Percentiles rank a stretch among this genome's conserved stretches.
Evolutionary conservation across 2,113 vertebrate genomes (phyloP).

Genomic region (Seriola rivoliana): DNA sequence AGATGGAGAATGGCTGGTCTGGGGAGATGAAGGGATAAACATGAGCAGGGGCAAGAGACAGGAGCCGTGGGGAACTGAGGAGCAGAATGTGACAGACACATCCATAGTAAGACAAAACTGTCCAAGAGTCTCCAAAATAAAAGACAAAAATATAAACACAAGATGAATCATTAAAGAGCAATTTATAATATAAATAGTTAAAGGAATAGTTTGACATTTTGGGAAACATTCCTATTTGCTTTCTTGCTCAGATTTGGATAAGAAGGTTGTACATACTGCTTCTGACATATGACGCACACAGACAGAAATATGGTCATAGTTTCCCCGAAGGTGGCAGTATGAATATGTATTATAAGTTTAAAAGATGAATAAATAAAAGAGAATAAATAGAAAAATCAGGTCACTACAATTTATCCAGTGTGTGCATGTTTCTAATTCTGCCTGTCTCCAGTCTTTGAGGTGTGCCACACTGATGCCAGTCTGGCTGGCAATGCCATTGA

Average conservation of each 20-base stretch:
- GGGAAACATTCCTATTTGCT: neutral
- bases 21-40: too few species aligned
- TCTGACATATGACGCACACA: slow-evolving; percentile 19
- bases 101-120: neutral
- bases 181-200: neutral
- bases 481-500: slow-evolving; percentile 37
- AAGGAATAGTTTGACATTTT: neutral
- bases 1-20: too few species aligned
- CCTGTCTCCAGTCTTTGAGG: slow-evolving; percentile 55
- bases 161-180: neutral
- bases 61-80: too few species aligned
- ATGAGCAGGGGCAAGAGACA: too few species aligned
- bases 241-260: neutral
- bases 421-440: slow-evolving; percentile 46
- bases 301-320: slow-evolving; percentile 18
- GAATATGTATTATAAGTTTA: slow-evolving; percentile 55
- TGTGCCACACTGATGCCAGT: slow-evolving; percentile 59
- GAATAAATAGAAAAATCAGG: slow-evolving; percentile 43
- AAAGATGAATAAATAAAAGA: slow-evolving; percentile 44
- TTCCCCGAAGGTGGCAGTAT: slow-evolving; percentile 27
- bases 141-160: neutral
- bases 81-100: neutral
- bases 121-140: neutral
- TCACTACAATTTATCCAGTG: slow-evolving; percentile 15
- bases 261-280: neutral